phyloP scores from a whole-genome alignment of 2,888 invertebrate species.

The Tetanocera ferruginea region DNA sequence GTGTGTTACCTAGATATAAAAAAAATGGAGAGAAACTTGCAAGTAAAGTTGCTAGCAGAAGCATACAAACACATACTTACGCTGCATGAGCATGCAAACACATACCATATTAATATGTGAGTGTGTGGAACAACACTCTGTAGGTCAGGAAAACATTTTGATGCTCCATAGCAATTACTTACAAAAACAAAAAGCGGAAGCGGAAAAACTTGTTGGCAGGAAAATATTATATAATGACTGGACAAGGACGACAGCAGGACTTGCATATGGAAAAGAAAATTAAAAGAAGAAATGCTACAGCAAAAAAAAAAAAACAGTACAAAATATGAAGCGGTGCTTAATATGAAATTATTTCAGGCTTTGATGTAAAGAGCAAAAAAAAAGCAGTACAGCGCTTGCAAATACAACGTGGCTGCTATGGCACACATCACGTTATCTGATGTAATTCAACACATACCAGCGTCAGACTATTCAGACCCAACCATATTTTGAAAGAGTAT shows the following conservation, averaged over 20 bases:
- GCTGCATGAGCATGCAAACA: neutral
- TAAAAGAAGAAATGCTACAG: neutral
- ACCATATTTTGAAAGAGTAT: too few relatives aligned
- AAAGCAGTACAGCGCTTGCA: neutral
- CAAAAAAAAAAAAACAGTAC: neutral
- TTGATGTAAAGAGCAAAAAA: neutral
- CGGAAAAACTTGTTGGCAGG: slow-evolving; percentile 24
- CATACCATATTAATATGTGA: neutral
- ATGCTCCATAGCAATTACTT: slow-evolving; percentile 21
- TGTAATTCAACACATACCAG: neutral
- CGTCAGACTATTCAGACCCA: neutral
- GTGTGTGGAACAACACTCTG: neutral
- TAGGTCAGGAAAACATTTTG: slow-evolving; percentile 4
- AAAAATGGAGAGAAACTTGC: slow-evolving; percentile 5
- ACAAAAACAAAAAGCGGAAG: slow-evolving; percentile 19
- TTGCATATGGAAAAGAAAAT: neutral
- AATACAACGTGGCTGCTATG: neutral
- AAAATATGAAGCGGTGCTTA: neutral
- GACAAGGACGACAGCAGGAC: slow-evolving; percentile 5
- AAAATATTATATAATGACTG: slow-evolving; percentile 22
- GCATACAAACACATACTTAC: neutral
- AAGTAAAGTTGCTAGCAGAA: slow-evolving; percentile 1
- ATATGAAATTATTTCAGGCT: slow-evolving; percentile 15
- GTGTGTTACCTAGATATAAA: slow-evolving; percentile 1
- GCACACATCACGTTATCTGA: slow-evolving; percentile 2